Conservation (phyloP, 2,113 vertebrate genomes). For the Brachyhypopomus gauderio region DNA sequence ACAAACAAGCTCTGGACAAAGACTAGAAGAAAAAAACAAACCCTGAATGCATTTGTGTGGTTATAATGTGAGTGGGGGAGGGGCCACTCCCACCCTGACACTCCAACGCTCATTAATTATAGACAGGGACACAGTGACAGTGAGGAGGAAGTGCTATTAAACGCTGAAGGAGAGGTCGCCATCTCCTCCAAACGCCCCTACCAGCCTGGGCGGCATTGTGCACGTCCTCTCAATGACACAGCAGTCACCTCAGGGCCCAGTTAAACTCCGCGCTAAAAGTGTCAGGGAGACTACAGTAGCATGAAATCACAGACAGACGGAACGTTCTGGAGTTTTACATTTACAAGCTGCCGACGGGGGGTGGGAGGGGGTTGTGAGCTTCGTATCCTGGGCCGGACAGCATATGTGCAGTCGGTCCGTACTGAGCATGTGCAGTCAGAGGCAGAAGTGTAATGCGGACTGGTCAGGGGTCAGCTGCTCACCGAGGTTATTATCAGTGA, state of each 20-base stretch:
- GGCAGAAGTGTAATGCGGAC: neutral
- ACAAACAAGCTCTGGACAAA: neutral
- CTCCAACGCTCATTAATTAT: slow-evolving; percentile 44
- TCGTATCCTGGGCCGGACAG: no score
- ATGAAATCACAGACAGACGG: no score
- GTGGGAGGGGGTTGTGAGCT: no score
- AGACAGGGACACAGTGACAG: slow-evolving; percentile 15
- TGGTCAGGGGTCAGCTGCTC: slow-evolving; percentile 48
- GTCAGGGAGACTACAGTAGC: neutral
- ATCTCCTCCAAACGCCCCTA: slow-evolving; percentile 42
- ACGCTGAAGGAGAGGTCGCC: slow-evolving; percentile 28
- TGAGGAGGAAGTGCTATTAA: slow-evolving; percentile 27
- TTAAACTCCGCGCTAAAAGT: neutral
- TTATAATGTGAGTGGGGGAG: slow-evolving; percentile 18
- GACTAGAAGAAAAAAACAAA: neutral
- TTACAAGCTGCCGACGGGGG: no score
- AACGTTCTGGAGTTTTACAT: no score
- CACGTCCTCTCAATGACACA: neutral
- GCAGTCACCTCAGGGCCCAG: no score
- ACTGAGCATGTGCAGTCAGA: no score
- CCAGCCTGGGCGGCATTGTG: neutral
- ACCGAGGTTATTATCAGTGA: slow-evolving; percentile 91
- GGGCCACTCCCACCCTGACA: slow-evolving; percentile 16
- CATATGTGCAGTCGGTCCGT: no score
- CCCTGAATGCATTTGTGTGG: neutral